These are phyloP conservation scores for Phalera bucephala DNA, from an alignment of 2,888 invertebrate genomes.

Conservation along the genomic window DNA sequence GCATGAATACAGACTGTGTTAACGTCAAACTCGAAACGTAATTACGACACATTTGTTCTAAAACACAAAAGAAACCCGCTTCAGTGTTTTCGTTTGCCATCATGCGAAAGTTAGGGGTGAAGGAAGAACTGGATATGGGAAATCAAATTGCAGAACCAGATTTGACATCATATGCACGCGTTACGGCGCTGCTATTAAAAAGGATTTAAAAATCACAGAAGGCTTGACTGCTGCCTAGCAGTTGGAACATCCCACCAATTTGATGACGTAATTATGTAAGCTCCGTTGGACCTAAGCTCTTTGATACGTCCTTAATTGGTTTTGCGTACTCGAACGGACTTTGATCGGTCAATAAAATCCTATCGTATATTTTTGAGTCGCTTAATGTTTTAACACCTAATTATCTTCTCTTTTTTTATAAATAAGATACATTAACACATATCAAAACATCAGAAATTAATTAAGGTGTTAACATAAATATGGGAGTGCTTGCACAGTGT, in stretches of 20 bases:
- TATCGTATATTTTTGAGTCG: no score
- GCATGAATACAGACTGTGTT: slow-evolving; percentile 61
- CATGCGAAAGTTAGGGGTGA: slow-evolving; percentile 13
- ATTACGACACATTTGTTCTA: slow-evolving; percentile 59
- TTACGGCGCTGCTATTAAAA: slow-evolving; percentile 64
- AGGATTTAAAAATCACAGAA: slow-evolving; percentile 81
- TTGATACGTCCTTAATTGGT: slow-evolving; percentile 62
- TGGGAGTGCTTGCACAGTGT: slow-evolving; percentile 9
- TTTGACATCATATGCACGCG: slow-evolving; percentile 49
- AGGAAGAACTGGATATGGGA: slow-evolving; percentile 28
- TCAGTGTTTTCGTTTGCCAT: slow-evolving; percentile 26
- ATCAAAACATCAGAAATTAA: no score
- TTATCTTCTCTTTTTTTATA: no score
- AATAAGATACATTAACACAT: no score
- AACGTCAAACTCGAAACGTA: slow-evolving; percentile 64
- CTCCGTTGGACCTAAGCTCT: slow-evolving; percentile 55
- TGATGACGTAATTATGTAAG: slow-evolving; percentile 70
- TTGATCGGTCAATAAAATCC: neutral
- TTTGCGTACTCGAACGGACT: slow-evolving; percentile 11
- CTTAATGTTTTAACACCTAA: no score
- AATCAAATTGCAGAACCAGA: slow-evolving; percentile 62
- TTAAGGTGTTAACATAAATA: no score
- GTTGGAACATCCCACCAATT: slow-evolving; percentile 61
- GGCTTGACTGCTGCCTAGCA: slow-evolving; percentile 58
- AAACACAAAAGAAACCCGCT: slow-evolving; percentile 43